phyloP scores from a whole-genome alignment of 2,113 vertebrate genomes.

The Pollachius pollachius region DNA sequence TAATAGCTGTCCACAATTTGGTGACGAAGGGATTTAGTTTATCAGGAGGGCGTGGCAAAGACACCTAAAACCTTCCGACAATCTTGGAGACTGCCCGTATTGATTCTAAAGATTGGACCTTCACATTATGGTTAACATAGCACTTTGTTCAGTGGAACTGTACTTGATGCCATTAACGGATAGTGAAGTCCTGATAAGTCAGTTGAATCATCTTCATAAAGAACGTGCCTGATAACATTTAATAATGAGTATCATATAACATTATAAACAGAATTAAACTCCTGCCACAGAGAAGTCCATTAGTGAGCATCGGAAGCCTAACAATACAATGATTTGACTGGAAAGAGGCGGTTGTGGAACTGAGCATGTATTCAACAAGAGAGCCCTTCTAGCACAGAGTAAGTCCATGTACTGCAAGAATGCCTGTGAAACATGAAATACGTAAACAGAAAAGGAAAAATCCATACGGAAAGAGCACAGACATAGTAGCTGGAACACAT shows the following conservation, averaged over 20 bases:
- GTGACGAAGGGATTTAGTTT: too few relatives aligned
- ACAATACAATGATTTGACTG: slow-evolving; percentile 11
- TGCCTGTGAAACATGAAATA: slow-evolving; percentile 55
- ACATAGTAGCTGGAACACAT: slow-evolving; percentile 71
- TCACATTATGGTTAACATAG: too few relatives aligned
- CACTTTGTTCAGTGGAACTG: not conserved
- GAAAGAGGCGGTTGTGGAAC: slow-evolving; percentile 20
- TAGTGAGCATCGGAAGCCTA: slow-evolving; percentile 3
- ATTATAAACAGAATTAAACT: not conserved
- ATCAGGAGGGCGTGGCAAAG: too few relatives aligned
- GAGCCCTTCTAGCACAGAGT: slow-evolving; percentile 27
- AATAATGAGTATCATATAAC: not conserved
- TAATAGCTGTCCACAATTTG: too few relatives aligned
- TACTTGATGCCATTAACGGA: slow-evolving; percentile 1
- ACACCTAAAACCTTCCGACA: too few relatives aligned
- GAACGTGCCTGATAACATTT: not conserved
- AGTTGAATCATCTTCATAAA: not conserved
- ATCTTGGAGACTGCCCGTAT: too few relatives aligned
- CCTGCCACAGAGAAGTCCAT: not conserved
- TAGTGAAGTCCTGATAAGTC: slow-evolving; percentile 2
- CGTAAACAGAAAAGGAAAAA: slow-evolving; percentile 34
- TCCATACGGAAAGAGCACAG: slow-evolving; percentile 39
- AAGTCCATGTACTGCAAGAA: slow-evolving; percentile 27
- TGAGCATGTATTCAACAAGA: slow-evolving; percentile 20
- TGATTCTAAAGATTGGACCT: too few relatives aligned